phyloP scores from a whole-genome alignment of 2,113 vertebrate genomes.

The Stigmatopora argus region DNA sequence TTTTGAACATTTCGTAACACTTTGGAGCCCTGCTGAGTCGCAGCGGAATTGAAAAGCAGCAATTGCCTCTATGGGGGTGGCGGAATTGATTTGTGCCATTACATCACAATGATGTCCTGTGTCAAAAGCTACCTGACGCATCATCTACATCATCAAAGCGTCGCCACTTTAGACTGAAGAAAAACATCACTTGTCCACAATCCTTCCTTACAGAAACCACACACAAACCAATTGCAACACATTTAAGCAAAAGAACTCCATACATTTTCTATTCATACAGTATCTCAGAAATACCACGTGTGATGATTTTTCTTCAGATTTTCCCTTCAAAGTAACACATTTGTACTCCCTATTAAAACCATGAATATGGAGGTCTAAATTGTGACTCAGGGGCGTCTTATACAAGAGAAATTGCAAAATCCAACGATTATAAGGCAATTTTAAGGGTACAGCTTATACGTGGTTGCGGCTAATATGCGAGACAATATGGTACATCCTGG shows the following conservation, averaged over 20 bases:
- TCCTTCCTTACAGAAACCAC: not conserved
- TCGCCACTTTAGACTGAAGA: not conserved
- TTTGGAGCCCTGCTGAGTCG: not conserved
- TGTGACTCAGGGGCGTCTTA: too few species aligned
- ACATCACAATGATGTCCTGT: constrained; percentile 4
- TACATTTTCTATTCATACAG: too few species aligned
- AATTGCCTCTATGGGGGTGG: not conserved
- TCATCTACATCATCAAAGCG: constrained; percentile 4
- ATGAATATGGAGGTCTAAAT: too few species aligned
- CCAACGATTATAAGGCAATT: too few species aligned
- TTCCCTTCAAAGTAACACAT: too few species aligned
- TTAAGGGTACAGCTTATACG: too few species aligned
- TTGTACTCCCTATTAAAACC: too few species aligned
- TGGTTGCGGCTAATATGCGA: too few species aligned
- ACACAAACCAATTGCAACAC: not conserved
- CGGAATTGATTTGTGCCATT: not conserved
- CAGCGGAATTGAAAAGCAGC: not conserved
- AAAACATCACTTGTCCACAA: constrained; percentile 4
- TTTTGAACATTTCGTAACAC: constrained; percentile 5
- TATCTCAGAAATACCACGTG: too few species aligned
- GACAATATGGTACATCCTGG: too few species aligned
- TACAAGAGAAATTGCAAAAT: too few species aligned
- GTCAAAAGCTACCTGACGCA: constrained; percentile 1
- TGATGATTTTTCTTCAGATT: too few species aligned
- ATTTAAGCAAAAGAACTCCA: not conserved